Conservation (phyloP, 2,888 invertebrate species). For the Ctena decussata region DNA sequence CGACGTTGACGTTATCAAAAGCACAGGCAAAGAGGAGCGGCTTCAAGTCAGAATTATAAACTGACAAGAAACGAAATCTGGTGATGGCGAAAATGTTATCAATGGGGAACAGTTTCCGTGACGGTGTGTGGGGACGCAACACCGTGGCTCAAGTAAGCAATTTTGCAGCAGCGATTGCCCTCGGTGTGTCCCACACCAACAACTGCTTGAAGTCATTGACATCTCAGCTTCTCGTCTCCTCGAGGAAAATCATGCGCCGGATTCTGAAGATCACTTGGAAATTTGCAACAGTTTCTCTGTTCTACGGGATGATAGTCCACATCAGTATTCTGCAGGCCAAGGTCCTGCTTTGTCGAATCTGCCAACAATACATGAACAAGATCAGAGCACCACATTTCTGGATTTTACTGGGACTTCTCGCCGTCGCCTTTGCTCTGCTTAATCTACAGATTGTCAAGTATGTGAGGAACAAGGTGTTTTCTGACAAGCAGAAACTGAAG, state of each 20-base stretch:
- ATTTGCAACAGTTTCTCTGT: slow-evolving; percentile 32
- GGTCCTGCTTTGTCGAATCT: slow-evolving; percentile 39
- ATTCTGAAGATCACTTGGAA: slow-evolving; percentile 25
- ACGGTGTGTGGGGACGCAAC: background rate
- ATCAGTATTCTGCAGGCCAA: slow-evolving; percentile 50
- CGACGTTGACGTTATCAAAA: background rate
- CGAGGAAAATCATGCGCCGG: background rate
- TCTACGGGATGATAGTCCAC: slow-evolving; percentile 44
- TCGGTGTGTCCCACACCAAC: background rate
- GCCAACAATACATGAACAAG: slow-evolving; percentile 5
- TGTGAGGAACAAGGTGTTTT: background rate
- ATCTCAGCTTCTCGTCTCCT: background rate
- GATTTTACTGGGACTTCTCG: slow-evolving; percentile 36
- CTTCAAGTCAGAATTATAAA: no score
- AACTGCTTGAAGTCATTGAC: background rate
- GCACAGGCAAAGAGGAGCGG: no score
- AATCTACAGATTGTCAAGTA: slow-evolving; percentile 28
- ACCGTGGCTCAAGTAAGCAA: background rate
- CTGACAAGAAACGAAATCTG: no score
- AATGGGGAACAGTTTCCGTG: background rate
- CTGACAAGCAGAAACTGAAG: background rate
- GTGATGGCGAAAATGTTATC: background rate
- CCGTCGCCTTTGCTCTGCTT: slow-evolving; percentile 32
- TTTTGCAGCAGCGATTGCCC: background rate
- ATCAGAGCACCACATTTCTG: slow-evolving; percentile 41